Base-by-base conservation (phyloP, 2,888 invertebrate species). In the Drosophila meridiana region DNA sequence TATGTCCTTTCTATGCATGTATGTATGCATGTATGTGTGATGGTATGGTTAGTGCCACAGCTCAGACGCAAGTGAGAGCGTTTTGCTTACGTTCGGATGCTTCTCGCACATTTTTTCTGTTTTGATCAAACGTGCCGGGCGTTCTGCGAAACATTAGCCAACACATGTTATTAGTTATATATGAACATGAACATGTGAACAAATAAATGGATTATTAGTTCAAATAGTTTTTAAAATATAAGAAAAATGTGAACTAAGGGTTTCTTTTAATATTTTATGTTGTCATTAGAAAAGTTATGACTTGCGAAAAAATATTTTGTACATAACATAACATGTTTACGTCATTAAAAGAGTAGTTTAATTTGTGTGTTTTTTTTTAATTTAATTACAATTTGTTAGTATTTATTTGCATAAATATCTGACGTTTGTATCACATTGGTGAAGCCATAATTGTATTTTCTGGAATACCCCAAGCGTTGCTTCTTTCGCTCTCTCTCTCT, bases 61-160 rank as follows among this genome's bases (percentile, higher is more conserved):
- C 59, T 53, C 11, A 66, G 55, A 59, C 47, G 59, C 30, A 68
- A 65, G 53, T 55, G 48, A 62, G 63, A 60, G 71, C 64, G 73
- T 55, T 69, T 69, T 62, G 40, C 47, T 38, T 58, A 52, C 30
- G 56, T n/a, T 75, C 59, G 50, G 58, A 48, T 42, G 64, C 56
- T 70, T 80, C 83, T 66, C 67, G 80, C 69, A 81, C 77, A 67
- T 65, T 66, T 78, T 80, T 71, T 62, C 34, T 67, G 56, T 58
- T 67, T 61, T 62, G 63, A 80, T 68, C 57, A 65, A 77, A 80
- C 47, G 26, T 43, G 13, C 5, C n/a, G 53, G 65, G 13, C 40
- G 63, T 77, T 86, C 87, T 42, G 36, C 9, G 3, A 53, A 7
- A 2, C 28, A 4, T 58, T 61, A 59, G 68, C 50, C 61, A 40